phyloP scores from a whole-genome alignment of 2,888 invertebrate species.

The Himalopsyche anomala region DNA sequence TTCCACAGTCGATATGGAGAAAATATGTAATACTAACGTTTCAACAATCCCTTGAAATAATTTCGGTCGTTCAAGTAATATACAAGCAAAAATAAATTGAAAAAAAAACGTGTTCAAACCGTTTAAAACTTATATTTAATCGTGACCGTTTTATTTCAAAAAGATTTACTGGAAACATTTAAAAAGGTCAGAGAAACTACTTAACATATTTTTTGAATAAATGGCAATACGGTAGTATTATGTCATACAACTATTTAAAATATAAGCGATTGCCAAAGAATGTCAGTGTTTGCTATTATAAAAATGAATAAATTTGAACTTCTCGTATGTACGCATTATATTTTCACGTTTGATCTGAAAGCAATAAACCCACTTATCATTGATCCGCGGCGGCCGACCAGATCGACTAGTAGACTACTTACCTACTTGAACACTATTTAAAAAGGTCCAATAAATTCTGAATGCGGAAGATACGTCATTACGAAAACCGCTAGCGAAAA shows the following conservation, averaged over 20 bases:
- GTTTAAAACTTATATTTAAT: too few relatives aligned
- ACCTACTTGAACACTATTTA: background rate
- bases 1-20: too few relatives aligned
- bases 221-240: too few relatives aligned
- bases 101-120: too few relatives aligned
- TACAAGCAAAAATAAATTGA: too few relatives aligned
- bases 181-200: too few relatives aligned
- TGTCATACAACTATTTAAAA: background rate
- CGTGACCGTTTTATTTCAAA: too few relatives aligned
- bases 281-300: background rate
- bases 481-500: background rate
- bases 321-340: background rate
- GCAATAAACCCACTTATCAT: slow-evolving; percentile 14
- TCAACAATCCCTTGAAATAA: too few relatives aligned
- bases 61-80: too few relatives aligned
- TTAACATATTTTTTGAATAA: too few relatives aligned
- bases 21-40: too few relatives aligned
- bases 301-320: background rate
- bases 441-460: slow-evolving; percentile 19
- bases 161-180: too few relatives aligned
- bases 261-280: background rate
- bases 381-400: background rate
- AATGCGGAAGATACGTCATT: slow-evolving; percentile 13
- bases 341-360: slow-evolving; percentile 16
- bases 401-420: slow-evolving; percentile 5